These are phyloP conservation scores for Lethocerus indicus DNA, from an alignment of 1,140 invertebrate species.

Conservation along the genomic window DNA sequence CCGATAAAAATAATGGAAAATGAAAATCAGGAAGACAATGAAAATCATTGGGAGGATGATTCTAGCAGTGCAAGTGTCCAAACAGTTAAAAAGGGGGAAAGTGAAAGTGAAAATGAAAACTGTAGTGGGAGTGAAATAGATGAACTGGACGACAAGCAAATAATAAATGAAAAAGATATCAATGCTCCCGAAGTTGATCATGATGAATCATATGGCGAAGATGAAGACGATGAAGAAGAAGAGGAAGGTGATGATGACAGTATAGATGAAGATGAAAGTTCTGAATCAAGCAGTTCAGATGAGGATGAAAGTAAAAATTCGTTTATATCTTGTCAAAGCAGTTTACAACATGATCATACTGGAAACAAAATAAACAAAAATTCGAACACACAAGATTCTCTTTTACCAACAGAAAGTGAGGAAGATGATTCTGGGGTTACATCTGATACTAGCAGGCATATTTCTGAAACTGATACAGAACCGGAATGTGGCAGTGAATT, in stretches of 20 bases:
- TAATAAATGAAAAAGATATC: conserved; percentile 13
- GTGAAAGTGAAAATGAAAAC: conserved; percentile 16
- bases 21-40: conserved; percentile 15
- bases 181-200: conserved; percentile 8
- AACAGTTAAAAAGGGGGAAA: conserved; percentile 16
- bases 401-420: no score
- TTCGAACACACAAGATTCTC: conserved; percentile 26
- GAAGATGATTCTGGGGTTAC: conserved; percentile 56
- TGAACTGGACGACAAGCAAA: background rate
- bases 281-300: conserved; percentile 11
- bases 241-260: conserved; percentile 2
- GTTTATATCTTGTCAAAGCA: conserved; percentile 5
- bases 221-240: conserved; percentile 11
- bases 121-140: conserved; percentile 6
- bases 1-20: conserved; percentile 12
- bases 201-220: conserved; percentile 3
- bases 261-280: conserved; percentile 5
- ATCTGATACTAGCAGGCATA: conserved; percentile 45
- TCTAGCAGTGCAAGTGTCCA: conserved; percentile 21
- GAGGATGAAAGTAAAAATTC: conserved; percentile 16
- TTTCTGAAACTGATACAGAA: conserved; percentile 47
- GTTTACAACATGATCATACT: background rate
- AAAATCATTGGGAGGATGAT: conserved; percentile 19
- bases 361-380: conserved; percentile 6
- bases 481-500: conserved; percentile 34